Evolutionary conservation across 2,113 vertebrate species (phyloP).

Genomic region (Delphinapterus leucas): DNA sequence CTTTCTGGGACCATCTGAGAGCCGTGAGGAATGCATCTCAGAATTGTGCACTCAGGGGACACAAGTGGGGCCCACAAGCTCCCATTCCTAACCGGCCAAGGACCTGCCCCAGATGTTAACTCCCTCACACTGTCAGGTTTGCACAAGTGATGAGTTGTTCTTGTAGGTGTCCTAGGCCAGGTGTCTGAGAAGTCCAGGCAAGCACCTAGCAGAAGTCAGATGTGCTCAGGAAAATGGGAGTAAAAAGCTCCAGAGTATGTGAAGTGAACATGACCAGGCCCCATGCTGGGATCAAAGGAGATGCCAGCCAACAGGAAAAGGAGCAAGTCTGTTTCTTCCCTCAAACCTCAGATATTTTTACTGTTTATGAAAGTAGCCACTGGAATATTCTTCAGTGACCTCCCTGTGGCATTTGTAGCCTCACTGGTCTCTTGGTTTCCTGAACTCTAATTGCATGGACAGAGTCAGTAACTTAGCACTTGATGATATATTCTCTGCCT

Average conservation of each 20-base stretch:
- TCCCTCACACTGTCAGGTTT: neutral
- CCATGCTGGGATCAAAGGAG: neutral
- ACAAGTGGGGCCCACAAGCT: neutral
- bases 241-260: neutral
- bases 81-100: neutral
- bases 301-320: neutral
- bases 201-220: neutral
- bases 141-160: neutral
- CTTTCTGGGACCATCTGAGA: neutral
- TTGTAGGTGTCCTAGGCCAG: neutral
- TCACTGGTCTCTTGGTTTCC: neutral
- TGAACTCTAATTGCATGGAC: neutral
- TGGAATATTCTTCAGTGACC: neutral
- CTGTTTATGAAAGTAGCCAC: neutral
- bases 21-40: neutral
- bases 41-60: neutral
- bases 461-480: neutral
- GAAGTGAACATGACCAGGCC: neutral
- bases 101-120: neutral
- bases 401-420: neutral
- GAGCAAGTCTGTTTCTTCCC: neutral
- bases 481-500: neutral
- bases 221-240: neutral
- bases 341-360: neutral
- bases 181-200: neutral